Evolutionary conservation across 2,113 vertebrate species (phyloP).

Genomic region (Archilochus colubris): DNA sequence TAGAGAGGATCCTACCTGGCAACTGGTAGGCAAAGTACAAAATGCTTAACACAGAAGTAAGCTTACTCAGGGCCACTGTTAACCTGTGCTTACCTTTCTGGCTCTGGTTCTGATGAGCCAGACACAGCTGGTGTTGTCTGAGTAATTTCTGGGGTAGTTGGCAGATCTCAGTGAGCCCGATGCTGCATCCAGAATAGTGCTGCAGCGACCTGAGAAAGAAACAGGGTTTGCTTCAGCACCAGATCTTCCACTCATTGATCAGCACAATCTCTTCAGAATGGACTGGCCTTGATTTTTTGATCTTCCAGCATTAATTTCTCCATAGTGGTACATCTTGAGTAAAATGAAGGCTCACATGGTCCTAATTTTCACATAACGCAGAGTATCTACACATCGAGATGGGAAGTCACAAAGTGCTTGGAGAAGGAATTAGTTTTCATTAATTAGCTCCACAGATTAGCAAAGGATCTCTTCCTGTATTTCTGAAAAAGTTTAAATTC

Average conservation of each 20-base stretch:
- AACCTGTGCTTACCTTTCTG: slow-evolving; percentile 30
- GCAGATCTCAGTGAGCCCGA: slow-evolving; percentile 47
- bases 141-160: slow-evolving; percentile 37
- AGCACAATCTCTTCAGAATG: background rate
- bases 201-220: slow-evolving; percentile 58
- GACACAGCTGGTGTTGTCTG: slow-evolving; percentile 52
- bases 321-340: background rate
- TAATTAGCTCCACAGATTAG: background rate
- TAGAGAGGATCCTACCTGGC: background rate
- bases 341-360: background rate
- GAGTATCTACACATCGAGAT: background rate
- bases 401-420: background rate
- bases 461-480: background rate
- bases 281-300: background rate
- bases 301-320: background rate
- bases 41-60: background rate
- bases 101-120: slow-evolving; percentile 61
- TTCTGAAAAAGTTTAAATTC: background rate
- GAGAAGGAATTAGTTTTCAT: background rate
- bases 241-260: background rate
- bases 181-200: slow-evolving; percentile 17
- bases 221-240: background rate
- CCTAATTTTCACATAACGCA: background rate
- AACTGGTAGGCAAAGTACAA: background rate
- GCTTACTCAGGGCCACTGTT: background rate